phyloP scores from a whole-genome alignment of 2,888 invertebrate species.

The Thereva unica region DNA sequence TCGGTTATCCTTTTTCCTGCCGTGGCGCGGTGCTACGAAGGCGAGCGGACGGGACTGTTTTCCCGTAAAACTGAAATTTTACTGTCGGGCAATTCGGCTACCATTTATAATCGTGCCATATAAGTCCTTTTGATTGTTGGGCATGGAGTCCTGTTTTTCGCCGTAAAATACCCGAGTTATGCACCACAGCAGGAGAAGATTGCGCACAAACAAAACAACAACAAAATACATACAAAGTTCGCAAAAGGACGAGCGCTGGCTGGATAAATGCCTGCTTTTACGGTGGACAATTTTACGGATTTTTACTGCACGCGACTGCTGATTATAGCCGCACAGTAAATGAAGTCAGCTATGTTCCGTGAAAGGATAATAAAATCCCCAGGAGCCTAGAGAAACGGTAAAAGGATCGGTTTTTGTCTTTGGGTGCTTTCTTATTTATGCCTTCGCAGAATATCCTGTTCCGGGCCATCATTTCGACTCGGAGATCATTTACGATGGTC shows the following conservation, averaged over 20 bases:
- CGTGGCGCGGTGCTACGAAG: not conserved
- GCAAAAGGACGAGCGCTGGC: constrained; percentile 2
- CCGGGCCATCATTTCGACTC: not conserved
- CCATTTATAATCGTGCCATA: constrained; percentile 36
- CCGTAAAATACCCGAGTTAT: constrained; percentile 14
- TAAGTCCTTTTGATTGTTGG: constrained; percentile 24
- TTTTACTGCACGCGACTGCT: constrained; percentile 43
- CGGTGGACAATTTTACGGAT: constrained; percentile 41
- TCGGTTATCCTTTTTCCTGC: constrained; percentile 10
- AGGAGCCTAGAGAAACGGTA: constrained; percentile 23
- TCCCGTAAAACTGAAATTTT: constrained; percentile 33
- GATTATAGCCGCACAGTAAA: constrained; percentile 32
- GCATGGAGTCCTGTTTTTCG: constrained; percentile 11
- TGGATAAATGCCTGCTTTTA: constrained; percentile 4
- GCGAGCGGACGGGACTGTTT: constrained; percentile 10
- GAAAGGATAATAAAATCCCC: constrained; percentile 36
- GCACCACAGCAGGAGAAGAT: constrained; percentile 1
- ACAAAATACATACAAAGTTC: not conserved
- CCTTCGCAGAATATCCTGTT: constrained; percentile 28
- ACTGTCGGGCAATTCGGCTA: constrained; percentile 30
- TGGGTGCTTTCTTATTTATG: constrained; percentile 34
- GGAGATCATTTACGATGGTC: constrained; percentile 11
- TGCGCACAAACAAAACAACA: not conserved
- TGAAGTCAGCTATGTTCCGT: constrained; percentile 27
- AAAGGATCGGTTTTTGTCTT: constrained; percentile 30